A percentile compares a stretch with the other conserved stretches of the same genome.
phyloP scores from a whole-genome alignment of 1,140 invertebrate genomes.

The Thaumetopoea pityocampa region DNA sequence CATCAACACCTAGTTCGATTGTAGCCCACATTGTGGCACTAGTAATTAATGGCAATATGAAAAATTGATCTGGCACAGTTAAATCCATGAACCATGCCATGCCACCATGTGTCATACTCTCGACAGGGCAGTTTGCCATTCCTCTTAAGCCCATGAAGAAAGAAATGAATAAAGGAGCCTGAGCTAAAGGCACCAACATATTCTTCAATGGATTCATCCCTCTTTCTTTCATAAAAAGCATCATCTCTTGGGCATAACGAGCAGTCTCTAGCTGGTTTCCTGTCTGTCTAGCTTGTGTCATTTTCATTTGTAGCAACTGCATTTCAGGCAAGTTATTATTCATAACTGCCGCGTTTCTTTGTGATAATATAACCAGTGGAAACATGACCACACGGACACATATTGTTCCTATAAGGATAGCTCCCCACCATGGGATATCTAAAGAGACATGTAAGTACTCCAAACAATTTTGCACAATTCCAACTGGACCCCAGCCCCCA shows the following conservation, averaged over 20 bases:
- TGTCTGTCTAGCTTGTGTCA: conserved; percentile 87
- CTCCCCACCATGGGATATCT: conserved; percentile 93
- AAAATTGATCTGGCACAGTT: conserved; percentile 93
- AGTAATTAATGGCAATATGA: conserved; percentile 90
- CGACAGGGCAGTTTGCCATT: conserved; percentile 92
- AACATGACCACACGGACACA: conserved; percentile 85
- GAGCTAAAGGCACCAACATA: conserved; percentile 86
- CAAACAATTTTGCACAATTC: conserved; percentile 86
- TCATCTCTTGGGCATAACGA: conserved; percentile 84
- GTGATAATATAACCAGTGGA: conserved; percentile 87
- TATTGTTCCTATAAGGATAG: conserved; percentile 88
- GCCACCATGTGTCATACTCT: conserved; percentile 92
- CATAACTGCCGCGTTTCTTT: conserved; percentile 87
- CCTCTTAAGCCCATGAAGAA: conserved; percentile 89
- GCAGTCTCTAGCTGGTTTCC: conserved; percentile 89
- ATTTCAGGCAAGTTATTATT: conserved; percentile 89
- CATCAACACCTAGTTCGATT: conserved; percentile 91
- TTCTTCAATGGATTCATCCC: conserved; percentile 88
- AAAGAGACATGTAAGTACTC: conserved; percentile 87
- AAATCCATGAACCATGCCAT: conserved; percentile 95
- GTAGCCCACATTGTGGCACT: conserved; percentile 87
- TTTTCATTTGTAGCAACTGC: conserved; percentile 85
- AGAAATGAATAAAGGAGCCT: conserved; percentile 94
- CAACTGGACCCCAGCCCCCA: conserved; percentile 85
- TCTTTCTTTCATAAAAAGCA: conserved; percentile 88